These are phyloP conservation scores for Papilio aristodemus DNA, from an alignment of 1,140 invertebrate species.

Conservation along the genomic window DNA sequence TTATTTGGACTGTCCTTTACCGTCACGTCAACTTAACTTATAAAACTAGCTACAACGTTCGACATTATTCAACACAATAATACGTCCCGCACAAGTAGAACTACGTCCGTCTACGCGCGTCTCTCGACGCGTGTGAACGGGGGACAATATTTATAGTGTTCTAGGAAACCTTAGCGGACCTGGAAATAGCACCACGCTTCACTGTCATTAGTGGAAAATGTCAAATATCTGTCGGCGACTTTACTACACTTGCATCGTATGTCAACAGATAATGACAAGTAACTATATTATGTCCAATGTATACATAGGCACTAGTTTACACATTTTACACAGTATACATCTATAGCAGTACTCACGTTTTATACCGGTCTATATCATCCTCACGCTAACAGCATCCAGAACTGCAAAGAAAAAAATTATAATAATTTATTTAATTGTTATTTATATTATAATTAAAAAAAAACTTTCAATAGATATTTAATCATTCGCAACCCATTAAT, in stretches of 20 bases:
- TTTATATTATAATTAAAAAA: too few species aligned
- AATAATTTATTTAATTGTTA: too few species aligned
- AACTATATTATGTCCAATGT: background rate
- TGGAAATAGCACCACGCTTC: constrained; percentile 26
- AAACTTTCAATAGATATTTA: too few species aligned
- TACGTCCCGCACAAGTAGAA: constrained; percentile 45
- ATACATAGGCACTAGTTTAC: background rate
- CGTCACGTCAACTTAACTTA: background rate
- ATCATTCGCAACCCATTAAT: too few species aligned
- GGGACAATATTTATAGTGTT: constrained; percentile 36
- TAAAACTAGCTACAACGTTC: constrained; percentile 5
- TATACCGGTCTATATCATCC: constrained; percentile 28
- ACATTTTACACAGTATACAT: background rate
- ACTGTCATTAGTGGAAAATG: constrained; percentile 10
- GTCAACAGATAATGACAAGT: background rate
- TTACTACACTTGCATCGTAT: background rate
- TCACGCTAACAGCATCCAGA: constrained; percentile 28
- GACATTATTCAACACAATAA: constrained; percentile 48
- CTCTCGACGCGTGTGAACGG: constrained; percentile 35
- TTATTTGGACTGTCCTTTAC: too few species aligned
- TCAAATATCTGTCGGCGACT: constrained; percentile 1
- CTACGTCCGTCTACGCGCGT: constrained; percentile 43
- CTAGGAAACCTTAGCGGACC: constrained; percentile 26
- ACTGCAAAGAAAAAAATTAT: constrained; percentile 9
- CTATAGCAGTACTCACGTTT: constrained; percentile 15